Conservation (phyloP, 2,797 vertebrate species). For the Arrhamphus sclerolepis region DNA sequence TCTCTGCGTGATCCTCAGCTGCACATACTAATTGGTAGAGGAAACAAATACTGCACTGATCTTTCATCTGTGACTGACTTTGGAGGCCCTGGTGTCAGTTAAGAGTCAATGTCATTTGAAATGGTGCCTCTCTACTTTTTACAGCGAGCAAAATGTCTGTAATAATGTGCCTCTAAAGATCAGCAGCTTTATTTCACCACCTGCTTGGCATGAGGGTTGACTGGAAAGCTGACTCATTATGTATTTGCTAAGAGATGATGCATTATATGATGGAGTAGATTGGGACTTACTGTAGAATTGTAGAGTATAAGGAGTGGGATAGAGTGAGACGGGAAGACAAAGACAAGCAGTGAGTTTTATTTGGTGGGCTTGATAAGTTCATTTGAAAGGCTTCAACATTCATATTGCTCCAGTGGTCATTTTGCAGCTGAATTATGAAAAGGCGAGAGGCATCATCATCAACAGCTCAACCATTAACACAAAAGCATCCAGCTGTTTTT, state of each 20-base stretch:
- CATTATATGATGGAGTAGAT: conserved; percentile 30
- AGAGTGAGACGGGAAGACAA: conserved; percentile 10
- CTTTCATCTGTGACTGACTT: conserved; percentile 11
- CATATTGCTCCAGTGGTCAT: conserved; percentile 52
- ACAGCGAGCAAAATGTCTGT: conserved; percentile 18
- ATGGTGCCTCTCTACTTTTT: conserved; percentile 5
- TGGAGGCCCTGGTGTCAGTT: conserved; percentile 1
- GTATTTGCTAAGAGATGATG: conserved; percentile 14
- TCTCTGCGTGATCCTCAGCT: conserved; percentile 15
- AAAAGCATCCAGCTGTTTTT: conserved; percentile 11
- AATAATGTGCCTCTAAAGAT: conserved; percentile 28
- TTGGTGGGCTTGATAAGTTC: conserved; percentile 28
- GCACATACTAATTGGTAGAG: conserved; percentile 8
- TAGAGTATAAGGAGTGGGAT: conserved; percentile 12
- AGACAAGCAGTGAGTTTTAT: conserved; percentile 19
- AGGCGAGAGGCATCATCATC: conserved; percentile 36
- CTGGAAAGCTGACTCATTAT: conserved; percentile 16
- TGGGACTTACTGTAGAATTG: conserved; percentile 31
- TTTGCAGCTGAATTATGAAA: conserved; percentile 46
- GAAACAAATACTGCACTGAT: conserved; percentile 5
- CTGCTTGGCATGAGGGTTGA: conserved; percentile 14
- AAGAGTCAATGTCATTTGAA: conserved; percentile 15
- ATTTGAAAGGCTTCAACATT: conserved; percentile 42
- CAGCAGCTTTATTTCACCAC: conserved; percentile 15
- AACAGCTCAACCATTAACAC: conserved; percentile 44